Conservation (phyloP, 2,888 invertebrate genomes). For the Melipona beecheii region DNA sequence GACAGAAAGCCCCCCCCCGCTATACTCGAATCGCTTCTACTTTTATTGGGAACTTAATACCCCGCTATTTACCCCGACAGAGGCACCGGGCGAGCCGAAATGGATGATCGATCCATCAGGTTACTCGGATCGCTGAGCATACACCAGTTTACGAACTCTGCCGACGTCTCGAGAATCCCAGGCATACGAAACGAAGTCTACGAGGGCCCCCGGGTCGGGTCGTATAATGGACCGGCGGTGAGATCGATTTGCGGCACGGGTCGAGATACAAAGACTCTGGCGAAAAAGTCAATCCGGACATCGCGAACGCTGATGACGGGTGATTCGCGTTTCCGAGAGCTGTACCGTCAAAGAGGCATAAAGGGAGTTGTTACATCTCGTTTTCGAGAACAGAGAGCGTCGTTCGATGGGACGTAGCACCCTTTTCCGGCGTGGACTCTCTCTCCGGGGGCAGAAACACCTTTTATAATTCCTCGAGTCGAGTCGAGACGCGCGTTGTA, state of each 20-base stretch:
- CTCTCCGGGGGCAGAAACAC: conserved; percentile 62
- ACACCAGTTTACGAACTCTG: conserved; percentile 48
- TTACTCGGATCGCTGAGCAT: conserved; percentile 55
- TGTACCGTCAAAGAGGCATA: conserved; percentile 60
- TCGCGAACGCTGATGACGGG: conserved; percentile 23
- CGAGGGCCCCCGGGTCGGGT: not conserved
- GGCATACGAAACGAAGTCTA: conserved; percentile 29
- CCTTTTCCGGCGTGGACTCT: conserved; percentile 44
- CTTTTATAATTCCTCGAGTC: conserved; percentile 71
- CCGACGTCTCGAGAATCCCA: conserved; percentile 39
- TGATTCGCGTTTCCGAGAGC: conserved; percentile 39
- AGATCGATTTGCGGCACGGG: conserved; percentile 31
- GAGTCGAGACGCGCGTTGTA: conserved; percentile 68
- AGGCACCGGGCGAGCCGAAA: conserved; percentile 27
- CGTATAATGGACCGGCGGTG: not conserved
- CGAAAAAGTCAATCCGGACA: conserved; percentile 21
- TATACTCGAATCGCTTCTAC: conserved; percentile 53
- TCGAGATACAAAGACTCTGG: not conserved
- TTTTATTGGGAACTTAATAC: conserved; percentile 72
- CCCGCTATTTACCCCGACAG: conserved; percentile 52
- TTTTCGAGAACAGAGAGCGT: conserved; percentile 36
- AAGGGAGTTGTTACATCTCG: conserved; percentile 68
- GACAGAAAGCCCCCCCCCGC: not conserved
- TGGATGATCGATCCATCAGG: conserved; percentile 59
- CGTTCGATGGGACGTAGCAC: conserved; percentile 38